Evolutionary conservation across 1,140 invertebrate genomes (phyloP).

Genomic region (Eciton burchellii): DNA sequence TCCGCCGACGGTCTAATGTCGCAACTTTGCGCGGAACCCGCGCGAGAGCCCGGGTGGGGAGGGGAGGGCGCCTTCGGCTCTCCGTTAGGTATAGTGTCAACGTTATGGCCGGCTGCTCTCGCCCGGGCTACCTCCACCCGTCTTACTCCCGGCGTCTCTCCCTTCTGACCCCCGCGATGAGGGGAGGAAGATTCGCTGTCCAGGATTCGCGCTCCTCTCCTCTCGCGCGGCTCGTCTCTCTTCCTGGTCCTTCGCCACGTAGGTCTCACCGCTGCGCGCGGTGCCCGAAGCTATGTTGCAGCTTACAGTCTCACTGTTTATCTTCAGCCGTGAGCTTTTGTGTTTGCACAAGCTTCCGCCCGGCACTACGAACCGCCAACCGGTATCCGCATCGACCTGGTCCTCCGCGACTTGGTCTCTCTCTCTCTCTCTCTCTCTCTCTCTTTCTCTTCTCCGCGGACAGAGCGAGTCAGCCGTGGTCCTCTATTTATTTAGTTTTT

Average conservation of each 20-base stretch:
- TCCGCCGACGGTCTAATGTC: conserved; percentile 55
- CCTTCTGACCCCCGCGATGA: no score
- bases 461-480: conserved; percentile 16
- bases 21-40: conserved; percentile 47
- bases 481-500: conserved; percentile 77
- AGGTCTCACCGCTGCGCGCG: conserved; percentile 29
- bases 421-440: no score
- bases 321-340: conserved; percentile 78
- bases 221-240: conserved; percentile 27
- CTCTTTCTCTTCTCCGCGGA: no score
- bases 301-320: conserved; percentile 77
- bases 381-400: conserved; percentile 54
- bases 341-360: conserved; percentile 74
- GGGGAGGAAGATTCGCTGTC: conserved; percentile 1
- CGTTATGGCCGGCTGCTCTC: conserved; percentile 57
- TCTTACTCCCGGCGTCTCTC: conserved; percentile 28
- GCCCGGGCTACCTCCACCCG: conserved; percentile 36
- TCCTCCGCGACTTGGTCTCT: conserved; percentile 48
- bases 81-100: conserved; percentile 58
- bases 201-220: conserved; percentile 42
- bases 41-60: background rate
- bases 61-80: conserved; percentile 33
- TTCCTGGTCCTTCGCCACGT: conserved; percentile 21
- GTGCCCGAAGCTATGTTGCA: conserved; percentile 69
- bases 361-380: conserved; percentile 51